Evolutionary conservation across 2,113 vertebrate genomes (phyloP), one percentile per base, ranked within the genome.

Genomic region (Corvus cornix): DNA sequence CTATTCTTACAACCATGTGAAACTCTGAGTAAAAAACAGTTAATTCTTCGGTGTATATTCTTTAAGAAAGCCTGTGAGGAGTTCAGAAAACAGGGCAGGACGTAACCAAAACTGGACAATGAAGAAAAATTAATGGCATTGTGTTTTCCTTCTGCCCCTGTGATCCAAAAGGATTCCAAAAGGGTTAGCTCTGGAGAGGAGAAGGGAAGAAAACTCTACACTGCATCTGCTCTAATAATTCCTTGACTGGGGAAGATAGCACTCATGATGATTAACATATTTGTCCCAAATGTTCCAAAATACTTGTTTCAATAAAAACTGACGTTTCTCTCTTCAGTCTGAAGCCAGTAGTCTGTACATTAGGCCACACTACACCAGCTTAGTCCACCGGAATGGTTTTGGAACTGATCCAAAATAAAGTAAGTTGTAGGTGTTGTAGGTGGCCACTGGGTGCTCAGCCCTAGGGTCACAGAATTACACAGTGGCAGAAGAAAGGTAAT

Each of bases 21-120:
- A 37, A 10, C 19, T 52, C 11, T 3, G 4, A 10, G 9, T 18
- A 33, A 62, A 48, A 69, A 43, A 0, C 0, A 2, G 1, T 27
- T 75, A 35, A 24, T 5, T 33, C 26, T 66, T 66, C 53, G 31
- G 14, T 85, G 11, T 10, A 11, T 23, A 31, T 59, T 72, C 19
- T 53, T 14, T 46, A 75, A 79, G 28, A 28, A 79, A 8, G 12
- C 3, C 17, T 55, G 53, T 26, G 35, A 70, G 27, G 8, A 55
- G 3, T 63, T 59, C 44, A 86, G 33, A 75, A 44, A 76, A 63
- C 4, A 58, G 10, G 58, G 28, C 7, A 58, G 70, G 20, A 67
- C 7, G 1, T 35, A 75, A 17, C 11, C 15, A 53, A 41, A 82
- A 53, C 0, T 24, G 11, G 15, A 26, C 6, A 79, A n/a, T 23